Conservation (phyloP, 2,797 vertebrate species). For the Amphiprion clarkii region DNA sequence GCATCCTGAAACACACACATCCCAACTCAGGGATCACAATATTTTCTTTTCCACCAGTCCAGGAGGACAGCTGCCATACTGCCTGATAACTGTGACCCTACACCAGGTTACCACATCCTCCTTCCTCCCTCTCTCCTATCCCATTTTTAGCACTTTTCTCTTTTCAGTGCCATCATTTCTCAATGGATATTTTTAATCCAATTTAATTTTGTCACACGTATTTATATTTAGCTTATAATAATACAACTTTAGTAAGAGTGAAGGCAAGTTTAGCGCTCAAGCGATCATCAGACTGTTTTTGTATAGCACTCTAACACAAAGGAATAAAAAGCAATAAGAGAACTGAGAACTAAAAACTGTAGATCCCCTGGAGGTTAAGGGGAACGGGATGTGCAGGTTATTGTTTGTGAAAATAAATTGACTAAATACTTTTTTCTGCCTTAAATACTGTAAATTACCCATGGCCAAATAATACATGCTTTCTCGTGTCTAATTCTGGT, state of each 20-base stretch:
- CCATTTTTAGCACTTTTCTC: neutral
- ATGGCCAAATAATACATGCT: neutral
- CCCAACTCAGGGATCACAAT: neutral
- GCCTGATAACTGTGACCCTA: neutral
- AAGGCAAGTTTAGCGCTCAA: too few relatives aligned
- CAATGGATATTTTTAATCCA: neutral
- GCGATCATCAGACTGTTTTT: too few relatives aligned
- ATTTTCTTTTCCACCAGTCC: conserved; percentile 32
- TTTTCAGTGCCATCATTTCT: neutral
- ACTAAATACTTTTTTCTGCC: neutral
- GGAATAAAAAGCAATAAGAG: too few relatives aligned
- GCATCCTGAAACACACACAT: conserved; percentile 36
- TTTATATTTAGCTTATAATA: too few relatives aligned
- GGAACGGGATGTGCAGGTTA: neutral
- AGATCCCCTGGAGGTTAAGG: neutral
- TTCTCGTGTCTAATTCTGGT: neutral
- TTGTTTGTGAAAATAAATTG: neutral
- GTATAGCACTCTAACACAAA: too few relatives aligned
- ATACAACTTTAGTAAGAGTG: too few relatives aligned
- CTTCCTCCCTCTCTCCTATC: neutral
- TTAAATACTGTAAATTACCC: neutral
- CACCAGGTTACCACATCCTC: neutral
- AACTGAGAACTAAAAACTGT: neutral
- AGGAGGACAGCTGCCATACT: neutral
- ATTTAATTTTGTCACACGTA: too few relatives aligned